phyloP scores from a whole-genome alignment of 1,140 invertebrate species.

The Diorhabda carinulata region DNA sequence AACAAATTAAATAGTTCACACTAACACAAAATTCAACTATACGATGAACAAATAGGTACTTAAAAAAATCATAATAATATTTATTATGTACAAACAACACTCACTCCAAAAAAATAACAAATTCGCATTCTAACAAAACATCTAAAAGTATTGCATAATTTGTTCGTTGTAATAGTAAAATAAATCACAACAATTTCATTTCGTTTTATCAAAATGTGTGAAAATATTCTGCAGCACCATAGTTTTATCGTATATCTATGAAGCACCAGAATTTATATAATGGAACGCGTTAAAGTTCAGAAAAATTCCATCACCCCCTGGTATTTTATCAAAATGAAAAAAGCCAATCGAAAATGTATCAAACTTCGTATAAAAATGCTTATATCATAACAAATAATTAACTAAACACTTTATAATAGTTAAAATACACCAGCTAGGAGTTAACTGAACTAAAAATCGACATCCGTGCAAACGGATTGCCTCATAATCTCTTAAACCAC shows the following conservation, averaged over 20 bases:
- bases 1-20: slow-evolving; percentile 33
- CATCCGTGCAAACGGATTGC: no score
- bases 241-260: slow-evolving; percentile 39
- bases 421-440: no score
- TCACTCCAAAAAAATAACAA: slow-evolving; percentile 32
- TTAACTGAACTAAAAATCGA: no score
- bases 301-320: slow-evolving; percentile 24
- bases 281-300: slow-evolving; percentile 45
- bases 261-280: slow-evolving; percentile 43
- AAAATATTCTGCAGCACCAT: slow-evolving; percentile 46
- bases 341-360: no score
- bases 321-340: no score
- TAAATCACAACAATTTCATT: slow-evolving; percentile 30
- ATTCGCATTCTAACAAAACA: slow-evolving; percentile 24
- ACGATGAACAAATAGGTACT: slow-evolving; percentile 39
- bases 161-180: slow-evolving; percentile 35
- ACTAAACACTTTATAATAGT: no score
- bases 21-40: slow-evolving; percentile 28
- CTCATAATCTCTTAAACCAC: no score
- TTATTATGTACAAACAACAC: slow-evolving; percentile 37
- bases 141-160: slow-evolving; percentile 32
- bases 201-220: slow-evolving; percentile 5
- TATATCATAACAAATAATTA: no score
- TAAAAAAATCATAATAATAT: slow-evolving; percentile 36
- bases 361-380: no score